Evolutionary conservation across 2,888 invertebrate species (phyloP).

Genomic region (Alloscopus bannaensis): DNA sequence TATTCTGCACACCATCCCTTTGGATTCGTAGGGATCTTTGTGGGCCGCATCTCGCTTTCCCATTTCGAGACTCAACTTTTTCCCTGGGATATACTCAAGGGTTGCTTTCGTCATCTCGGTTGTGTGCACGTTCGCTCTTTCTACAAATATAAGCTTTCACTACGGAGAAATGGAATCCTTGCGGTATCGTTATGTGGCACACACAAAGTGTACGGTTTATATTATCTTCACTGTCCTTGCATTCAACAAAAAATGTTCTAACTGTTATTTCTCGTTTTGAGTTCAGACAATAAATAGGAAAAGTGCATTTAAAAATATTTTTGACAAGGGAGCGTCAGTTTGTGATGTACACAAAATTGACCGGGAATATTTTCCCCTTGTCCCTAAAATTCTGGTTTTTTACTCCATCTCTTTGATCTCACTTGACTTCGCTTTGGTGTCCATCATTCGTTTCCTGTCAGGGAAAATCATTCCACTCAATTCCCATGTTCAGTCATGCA

Average conservation of each 20-base stretch:
- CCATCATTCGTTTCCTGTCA: conserved; percentile 41
- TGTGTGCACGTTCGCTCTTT: not conserved
- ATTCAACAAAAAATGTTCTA: no score
- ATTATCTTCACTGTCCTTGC: no score
- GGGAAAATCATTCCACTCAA: conserved; percentile 31
- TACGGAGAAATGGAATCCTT: conserved; percentile 40
- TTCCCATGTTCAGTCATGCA: conserved; percentile 40
- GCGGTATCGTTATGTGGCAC: conserved; percentile 38
- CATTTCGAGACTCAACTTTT: conserved; percentile 18
- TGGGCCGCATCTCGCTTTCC: conserved; percentile 25
- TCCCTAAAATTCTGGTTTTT: not conserved
- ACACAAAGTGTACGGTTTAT: no score
- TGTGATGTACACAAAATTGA: no score
- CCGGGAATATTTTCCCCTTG: conserved; percentile 4
- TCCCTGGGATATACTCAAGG: conserved; percentile 51
- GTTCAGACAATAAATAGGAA: no score
- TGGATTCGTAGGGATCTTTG: conserved; percentile 68
- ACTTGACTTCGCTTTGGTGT: conserved; percentile 18
- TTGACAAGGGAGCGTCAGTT: no score
- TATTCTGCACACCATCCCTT: conserved; percentile 67
- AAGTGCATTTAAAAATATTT: no score
- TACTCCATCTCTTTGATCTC: conserved; percentile 17
- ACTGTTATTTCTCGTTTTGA: no score
- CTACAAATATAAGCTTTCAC: conserved; percentile 25
- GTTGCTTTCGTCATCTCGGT: conserved; percentile 49